These are phyloP conservation scores for Drosophila lini DNA, from an alignment of 1,140 invertebrate species.

Conservation along the genomic window DNA sequence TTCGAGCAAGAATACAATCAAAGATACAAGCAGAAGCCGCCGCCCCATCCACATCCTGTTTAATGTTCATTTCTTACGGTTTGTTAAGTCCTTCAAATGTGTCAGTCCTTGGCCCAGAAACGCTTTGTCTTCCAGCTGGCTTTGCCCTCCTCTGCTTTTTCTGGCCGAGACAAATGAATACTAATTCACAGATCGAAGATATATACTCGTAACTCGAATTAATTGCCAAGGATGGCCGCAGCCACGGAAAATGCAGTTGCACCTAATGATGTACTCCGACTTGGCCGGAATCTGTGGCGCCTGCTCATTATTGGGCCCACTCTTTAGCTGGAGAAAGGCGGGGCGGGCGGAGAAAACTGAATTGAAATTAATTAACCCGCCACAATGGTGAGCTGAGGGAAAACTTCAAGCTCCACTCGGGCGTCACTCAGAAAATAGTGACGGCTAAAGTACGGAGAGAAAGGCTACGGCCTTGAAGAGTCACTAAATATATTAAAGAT, in stretches of 20 bases:
- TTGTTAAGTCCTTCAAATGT: slow-evolving; percentile 78
- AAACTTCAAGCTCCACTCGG: not conserved
- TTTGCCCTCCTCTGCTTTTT: not conserved
- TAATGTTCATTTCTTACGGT: slow-evolving; percentile 77
- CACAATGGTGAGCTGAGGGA: slow-evolving; percentile 13
- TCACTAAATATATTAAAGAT: too few relatives aligned
- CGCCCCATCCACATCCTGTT: slow-evolving; percentile 59
- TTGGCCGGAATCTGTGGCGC: slow-evolving; percentile 8
- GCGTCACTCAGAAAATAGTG: slow-evolving; percentile 22
- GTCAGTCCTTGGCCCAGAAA: slow-evolving; percentile 46
- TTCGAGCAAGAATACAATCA: slow-evolving; percentile 67
- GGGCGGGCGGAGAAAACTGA: slow-evolving; percentile 6
- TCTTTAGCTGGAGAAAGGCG: not conserved
- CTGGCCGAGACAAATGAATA: slow-evolving; percentile 45
- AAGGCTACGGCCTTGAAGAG: not conserved
- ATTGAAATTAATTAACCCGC: slow-evolving; percentile 49
- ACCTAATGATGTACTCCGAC: not conserved
- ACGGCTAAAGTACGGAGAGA: slow-evolving; percentile 2
- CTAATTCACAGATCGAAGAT: slow-evolving; percentile 44
- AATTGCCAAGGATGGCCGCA: slow-evolving; percentile 27
- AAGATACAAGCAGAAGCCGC: slow-evolving; percentile 27
- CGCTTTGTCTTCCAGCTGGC: slow-evolving; percentile 31
- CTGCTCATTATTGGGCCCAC: slow-evolving; percentile 3
- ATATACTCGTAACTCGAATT: slow-evolving; percentile 41
- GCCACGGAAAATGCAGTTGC: not conserved